Percentiles rank a stretch among this genome's conserved stretches.
phyloP scores from a whole-genome alignment of 2,888 invertebrate species.

The Hirtodrosophila histrioides region DNA sequence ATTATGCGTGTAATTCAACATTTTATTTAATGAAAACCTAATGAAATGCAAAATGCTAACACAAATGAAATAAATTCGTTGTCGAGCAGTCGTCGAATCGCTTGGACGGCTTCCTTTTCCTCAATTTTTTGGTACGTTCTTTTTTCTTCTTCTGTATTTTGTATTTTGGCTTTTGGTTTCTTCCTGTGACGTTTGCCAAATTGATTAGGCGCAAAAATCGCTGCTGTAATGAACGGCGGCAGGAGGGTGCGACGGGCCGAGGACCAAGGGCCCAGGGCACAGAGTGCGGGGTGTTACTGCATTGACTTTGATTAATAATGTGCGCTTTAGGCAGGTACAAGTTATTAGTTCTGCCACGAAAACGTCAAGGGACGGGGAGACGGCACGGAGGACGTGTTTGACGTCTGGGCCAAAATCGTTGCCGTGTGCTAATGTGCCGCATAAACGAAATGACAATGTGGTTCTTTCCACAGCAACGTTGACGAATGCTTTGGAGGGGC shows the following conservation, averaged over 20 bases:
- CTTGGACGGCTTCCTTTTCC: conserved; percentile 55
- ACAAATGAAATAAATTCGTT: conserved; percentile 77
- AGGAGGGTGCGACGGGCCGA: not conserved
- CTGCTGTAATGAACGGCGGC: conserved; percentile 50
- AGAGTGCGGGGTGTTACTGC: conserved; percentile 30
- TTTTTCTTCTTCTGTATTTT: not conserved
- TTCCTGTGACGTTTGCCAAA: conserved; percentile 72
- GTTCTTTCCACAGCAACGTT: conserved; percentile 5
- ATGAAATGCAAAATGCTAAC: conserved; percentile 82
- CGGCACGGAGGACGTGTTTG: not conserved
- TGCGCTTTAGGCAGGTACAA: conserved; percentile 71
- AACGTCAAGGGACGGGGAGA: conserved; percentile 2
- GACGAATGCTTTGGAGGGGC: conserved; percentile 1
- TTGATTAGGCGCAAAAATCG: conserved; percentile 79
- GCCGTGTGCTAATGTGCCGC: conserved; percentile 34
- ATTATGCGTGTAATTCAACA: conserved; percentile 83
- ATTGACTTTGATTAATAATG: conserved; percentile 79
- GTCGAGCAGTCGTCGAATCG: conserved; percentile 60
- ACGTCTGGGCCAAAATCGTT: conserved; percentile 4
- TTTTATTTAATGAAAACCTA: conserved; percentile 83
- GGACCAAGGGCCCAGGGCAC: not conserved
- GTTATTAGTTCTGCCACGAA: conserved; percentile 56
- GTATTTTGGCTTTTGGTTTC: conserved; percentile 25
- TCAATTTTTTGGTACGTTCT: conserved; percentile 4
- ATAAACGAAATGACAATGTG: conserved; percentile 43